Evolutionary conservation across 2,113 vertebrate genomes (phyloP), one percentile per base, ranked within the genome.

Genomic region (Turdus rufiventris): DNA sequence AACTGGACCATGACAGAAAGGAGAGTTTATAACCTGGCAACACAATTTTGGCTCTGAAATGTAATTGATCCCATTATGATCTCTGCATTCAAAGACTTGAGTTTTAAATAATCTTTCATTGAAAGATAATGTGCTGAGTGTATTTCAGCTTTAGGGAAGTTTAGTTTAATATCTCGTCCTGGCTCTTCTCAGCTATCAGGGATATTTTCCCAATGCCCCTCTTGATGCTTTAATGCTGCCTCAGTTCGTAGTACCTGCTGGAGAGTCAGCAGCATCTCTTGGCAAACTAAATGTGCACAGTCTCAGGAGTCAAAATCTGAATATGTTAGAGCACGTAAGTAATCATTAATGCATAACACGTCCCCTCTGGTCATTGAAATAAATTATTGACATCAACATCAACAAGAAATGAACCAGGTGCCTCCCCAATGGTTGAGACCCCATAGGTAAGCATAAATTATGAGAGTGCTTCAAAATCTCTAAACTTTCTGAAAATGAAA

Each of bases 271-370:
- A 89, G 78, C 67, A 19, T 85, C 48, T 76, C 82, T 57, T 45
- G 72, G 85, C 88, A 91, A 88, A 88, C 90, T 67, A 57, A 73
- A 87, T 25, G 34, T 87, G 57, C 70, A 36, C 26, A 36, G 84
- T 73, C 91, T 88, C 88, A 38, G 76, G 72, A 94, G 90, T 95
- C 78, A 74, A 80, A 83, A 85, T 91, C 82, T 93, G 95, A 90
- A 91, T 88, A 83, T 90, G 67, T 84, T 58, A 73, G 75, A 58
- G 43, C 4, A 0, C 0, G 0, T 62, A 85, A 85, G 68, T 34
- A 74, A 86, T 81, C 78, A 53, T 80, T 80, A 94, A 94, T 77
- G 82, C 92, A 71, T 56, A 82, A 34, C 88, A 91, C 6, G 1
- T 73, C 56, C 68, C 85, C 48, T 76, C 71, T 74, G 63, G 90